Base-by-base conservation (phyloP, 1,140 invertebrate species). In the Atta texana region DNA sequence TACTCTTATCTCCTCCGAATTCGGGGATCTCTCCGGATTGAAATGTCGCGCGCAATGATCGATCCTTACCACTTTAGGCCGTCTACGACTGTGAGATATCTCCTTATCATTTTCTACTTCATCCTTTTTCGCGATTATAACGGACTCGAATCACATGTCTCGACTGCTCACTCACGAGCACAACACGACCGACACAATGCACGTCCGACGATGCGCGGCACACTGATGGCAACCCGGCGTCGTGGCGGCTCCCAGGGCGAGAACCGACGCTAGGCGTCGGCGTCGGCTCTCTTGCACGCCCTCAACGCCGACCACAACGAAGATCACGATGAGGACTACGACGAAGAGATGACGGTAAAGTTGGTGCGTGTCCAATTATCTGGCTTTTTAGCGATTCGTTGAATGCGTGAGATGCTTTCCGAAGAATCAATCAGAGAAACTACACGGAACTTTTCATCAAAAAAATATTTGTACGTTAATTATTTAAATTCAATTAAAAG, bases 121-220 rank as follows among this genome's bases (percentile, higher is more conserved):
- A 53, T 71, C 16, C 28, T 28, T 55, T 49, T 39, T 53, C 21
- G 66, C 64, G 64, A 64, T 69, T 72, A 44, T 59, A 8, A 61
- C 10, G 3, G 39, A 44, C 5, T 16, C 49, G 76, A 34, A 87
- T 66, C 66, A 84, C 85, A 84, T 80, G 66, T 68, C 75, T 49
- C 53, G 10, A 69, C 34, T 34, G 14, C 57, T 55, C 51, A 39
- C 24, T 49, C 53, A 24, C 16, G 31, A 69, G 85, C 59, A 68
- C 64, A 55, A 28, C 66, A 53, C 49, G 55, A 24, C 44, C 72
- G 51, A 53, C 87, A 74, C 66, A 39, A 84, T 64, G 68, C 90
- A 87, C 88, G 63, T 82, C 31, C 82, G 72, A 89, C 74, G 87
- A 76, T 90, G 84, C 88, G 90, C 91, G 90, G 88, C 63, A 87